Percentiles rank a stretch among this genome's conserved stretches.
Conservation (phyloP, 2,113 vertebrate genomes). For the Neopipo cinnamomea region DNA sequence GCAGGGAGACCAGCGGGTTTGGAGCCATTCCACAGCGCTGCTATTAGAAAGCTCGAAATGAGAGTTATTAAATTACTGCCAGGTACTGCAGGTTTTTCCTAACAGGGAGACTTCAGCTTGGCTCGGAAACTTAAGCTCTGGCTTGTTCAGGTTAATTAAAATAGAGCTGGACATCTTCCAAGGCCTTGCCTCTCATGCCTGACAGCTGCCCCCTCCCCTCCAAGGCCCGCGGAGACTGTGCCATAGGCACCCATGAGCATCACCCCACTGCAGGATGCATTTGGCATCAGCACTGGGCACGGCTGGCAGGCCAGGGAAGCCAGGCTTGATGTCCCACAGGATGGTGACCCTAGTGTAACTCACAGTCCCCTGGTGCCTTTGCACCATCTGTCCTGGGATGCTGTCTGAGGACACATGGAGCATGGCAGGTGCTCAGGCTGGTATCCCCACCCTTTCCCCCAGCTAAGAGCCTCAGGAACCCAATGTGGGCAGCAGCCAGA, state of each 20-base stretch:
- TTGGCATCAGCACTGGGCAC: rapidly evolving
- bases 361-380: not conserved
- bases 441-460: not conserved
- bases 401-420: not conserved
- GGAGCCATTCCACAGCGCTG: conserved; percentile 20
- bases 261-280: no score
- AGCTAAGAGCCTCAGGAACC: not conserved
- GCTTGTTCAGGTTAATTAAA: conserved; percentile 67
- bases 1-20: conserved; percentile 29
- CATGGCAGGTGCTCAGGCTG: not conserved
- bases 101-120: conserved; percentile 42
- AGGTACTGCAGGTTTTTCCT: conserved; percentile 63
- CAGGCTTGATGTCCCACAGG: not conserved
- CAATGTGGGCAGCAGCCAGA: rapidly evolving
- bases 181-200: not conserved
- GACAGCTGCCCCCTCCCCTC: not conserved
- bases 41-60: conserved; percentile 36
- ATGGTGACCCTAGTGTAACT: not conserved
- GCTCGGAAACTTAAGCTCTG: conserved; percentile 59
- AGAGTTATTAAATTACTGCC: conserved; percentile 63
- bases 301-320: not conserved
- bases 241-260: rapidly evolving
- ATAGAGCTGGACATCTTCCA: conserved; percentile 61
- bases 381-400: not conserved
- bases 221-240: not conserved